phyloP scores from a whole-genome alignment of 2,113 vertebrate genomes.

The Cynopterus brachyotis region DNA sequence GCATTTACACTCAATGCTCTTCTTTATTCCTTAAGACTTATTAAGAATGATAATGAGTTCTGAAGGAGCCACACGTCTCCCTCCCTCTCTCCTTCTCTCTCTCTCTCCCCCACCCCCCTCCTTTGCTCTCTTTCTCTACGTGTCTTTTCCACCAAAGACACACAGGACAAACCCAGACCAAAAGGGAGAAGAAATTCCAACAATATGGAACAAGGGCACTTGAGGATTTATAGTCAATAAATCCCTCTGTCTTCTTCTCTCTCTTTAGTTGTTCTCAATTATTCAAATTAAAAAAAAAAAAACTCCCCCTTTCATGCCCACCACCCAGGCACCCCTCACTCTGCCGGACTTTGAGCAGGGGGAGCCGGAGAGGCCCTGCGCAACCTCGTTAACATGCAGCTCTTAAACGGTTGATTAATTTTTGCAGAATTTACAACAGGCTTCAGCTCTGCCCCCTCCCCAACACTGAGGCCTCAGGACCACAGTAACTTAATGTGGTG shows the following conservation, averaged over 20 bases:
- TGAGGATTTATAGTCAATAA: slow-evolving; percentile 83
- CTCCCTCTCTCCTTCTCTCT: slow-evolving; percentile 82
- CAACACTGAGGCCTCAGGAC: slow-evolving; percentile 73
- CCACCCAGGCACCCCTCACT: slow-evolving; percentile 28
- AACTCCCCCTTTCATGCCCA: background rate
- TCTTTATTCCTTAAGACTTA: slow-evolving; percentile 99
- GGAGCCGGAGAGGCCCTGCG: slow-evolving; percentile 84
- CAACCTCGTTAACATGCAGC: slow-evolving; percentile 93
- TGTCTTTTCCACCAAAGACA: slow-evolving; percentile 92
- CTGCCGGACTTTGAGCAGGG: slow-evolving; percentile 75
- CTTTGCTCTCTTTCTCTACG: slow-evolving; percentile 83
- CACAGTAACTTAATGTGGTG: slow-evolving; percentile 80
- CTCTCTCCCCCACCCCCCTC: slow-evolving; percentile 82
- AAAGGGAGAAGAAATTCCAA: slow-evolving; percentile 83
- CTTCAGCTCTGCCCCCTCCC: slow-evolving; percentile 66
- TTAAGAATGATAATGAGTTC: slow-evolving; percentile 99
- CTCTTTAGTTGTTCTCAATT: slow-evolving; percentile 81
- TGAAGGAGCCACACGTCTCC: slow-evolving; percentile 90
- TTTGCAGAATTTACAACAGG: slow-evolving; percentile 88
- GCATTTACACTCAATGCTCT: slow-evolving; percentile 98
- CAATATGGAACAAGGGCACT: slow-evolving; percentile 85
- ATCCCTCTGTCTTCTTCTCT: slow-evolving; percentile 81
- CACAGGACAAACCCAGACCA: slow-evolving; percentile 92
- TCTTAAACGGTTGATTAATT: slow-evolving; percentile 98
- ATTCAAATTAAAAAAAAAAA: slow-evolving; percentile 80